Conservation (phyloP, 2,888 invertebrate species). For the Chalcosyrphus nemorum region DNA sequence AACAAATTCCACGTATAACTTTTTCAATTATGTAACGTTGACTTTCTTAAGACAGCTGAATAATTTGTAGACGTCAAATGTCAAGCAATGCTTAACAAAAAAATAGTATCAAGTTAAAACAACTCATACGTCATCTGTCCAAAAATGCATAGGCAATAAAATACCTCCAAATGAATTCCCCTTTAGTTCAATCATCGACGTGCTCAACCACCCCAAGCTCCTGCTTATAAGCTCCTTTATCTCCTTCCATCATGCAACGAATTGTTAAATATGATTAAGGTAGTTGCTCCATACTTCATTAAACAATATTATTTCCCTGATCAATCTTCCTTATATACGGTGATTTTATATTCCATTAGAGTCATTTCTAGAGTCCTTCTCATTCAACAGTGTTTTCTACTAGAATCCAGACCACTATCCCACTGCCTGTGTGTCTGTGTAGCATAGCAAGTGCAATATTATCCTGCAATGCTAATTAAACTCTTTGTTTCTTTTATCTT, state of each 20-base stretch:
- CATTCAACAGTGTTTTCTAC: slow-evolving; percentile 1
- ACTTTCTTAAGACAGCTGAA: no score
- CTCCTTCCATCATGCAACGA: not conserved
- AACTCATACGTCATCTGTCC: no score
- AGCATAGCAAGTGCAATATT: slow-evolving; percentile 23
- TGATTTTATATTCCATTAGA: slow-evolving; percentile 1
- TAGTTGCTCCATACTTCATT: slow-evolving; percentile 30
- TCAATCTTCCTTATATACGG: slow-evolving; percentile 1
- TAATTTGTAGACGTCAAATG: no score
- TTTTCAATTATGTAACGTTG: no score
- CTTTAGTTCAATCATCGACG: not conserved
- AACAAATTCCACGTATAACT: no score
- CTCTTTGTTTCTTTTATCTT: slow-evolving; percentile 11
- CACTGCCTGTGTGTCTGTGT: slow-evolving; percentile 6
- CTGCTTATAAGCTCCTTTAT: not conserved
- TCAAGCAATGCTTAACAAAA: no score
- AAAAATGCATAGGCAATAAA: no score
- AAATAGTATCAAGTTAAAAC: no score
- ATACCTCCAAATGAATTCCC: not conserved
- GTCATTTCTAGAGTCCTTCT: not conserved
- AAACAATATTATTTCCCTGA: slow-evolving; percentile 9
- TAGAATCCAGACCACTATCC: not conserved
- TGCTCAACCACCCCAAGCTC: not conserved
- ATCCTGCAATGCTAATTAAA: slow-evolving; percentile 46
- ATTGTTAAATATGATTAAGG: slow-evolving; percentile 6